Evolutionary conservation across 1,140 invertebrate species (phyloP).

Genomic region (Archivesica marissinica): DNA sequence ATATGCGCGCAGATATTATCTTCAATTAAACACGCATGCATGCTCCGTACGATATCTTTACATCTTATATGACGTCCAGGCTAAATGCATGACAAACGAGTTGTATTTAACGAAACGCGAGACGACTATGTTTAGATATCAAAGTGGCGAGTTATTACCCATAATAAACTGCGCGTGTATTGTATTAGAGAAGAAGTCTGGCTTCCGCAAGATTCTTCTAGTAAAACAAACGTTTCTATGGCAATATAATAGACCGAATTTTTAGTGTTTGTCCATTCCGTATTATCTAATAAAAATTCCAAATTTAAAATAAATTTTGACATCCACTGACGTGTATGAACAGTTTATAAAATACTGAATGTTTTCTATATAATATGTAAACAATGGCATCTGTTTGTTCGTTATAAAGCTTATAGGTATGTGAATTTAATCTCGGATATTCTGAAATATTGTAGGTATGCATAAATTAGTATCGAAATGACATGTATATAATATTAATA

Average conservation of each 20-base stretch:
- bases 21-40: slow-evolving; percentile 1
- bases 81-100: neutral
- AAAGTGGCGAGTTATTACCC: neutral
- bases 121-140: slow-evolving; percentile 17
- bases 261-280: neutral
- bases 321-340: neutral
- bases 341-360: neutral
- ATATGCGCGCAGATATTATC: neutral
- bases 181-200: slow-evolving; percentile 11
- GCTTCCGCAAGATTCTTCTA: neutral
- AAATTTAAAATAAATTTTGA: slow-evolving; percentile 1
- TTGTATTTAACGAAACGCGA: neutral
- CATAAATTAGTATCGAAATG: no score
- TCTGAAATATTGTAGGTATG: no score
- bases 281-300: slow-evolving; percentile 29
- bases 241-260: slow-evolving; percentile 1
- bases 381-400: neutral
- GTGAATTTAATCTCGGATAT: no score
- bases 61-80: no score
- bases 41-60: no score
- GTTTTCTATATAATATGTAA: neutral
- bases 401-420: neutral
- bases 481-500: no score
- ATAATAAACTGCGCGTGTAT: slow-evolving; percentile 9
- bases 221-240: slow-evolving; percentile 16